Percentiles rank a stretch among this genome's conserved stretches.
phyloP scores from a whole-genome alignment of 2,888 invertebrate genomes.

The Phalera bucephala region DNA sequence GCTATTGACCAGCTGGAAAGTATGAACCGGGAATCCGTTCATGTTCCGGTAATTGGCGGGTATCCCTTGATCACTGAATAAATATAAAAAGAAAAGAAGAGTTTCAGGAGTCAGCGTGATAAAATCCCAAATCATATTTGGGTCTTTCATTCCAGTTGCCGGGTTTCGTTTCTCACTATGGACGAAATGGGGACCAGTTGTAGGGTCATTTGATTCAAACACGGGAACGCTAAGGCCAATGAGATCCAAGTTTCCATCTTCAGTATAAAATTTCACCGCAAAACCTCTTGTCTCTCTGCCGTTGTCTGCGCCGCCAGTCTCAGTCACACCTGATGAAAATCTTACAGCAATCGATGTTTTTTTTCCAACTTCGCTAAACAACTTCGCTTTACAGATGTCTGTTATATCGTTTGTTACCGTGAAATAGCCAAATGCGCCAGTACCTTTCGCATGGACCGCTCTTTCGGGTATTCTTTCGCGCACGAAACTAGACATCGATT shows the following conservation, averaged over 20 bases:
- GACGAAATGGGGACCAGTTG: constrained; percentile 95
- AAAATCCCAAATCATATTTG: constrained; percentile 97
- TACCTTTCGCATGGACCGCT: constrained; percentile 96
- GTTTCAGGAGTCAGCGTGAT: constrained; percentile 91
- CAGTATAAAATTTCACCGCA: constrained; percentile 95
- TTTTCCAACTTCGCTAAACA: constrained; percentile 90
- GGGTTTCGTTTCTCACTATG: constrained; percentile 97
- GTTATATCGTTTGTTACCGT: constrained; percentile 92
- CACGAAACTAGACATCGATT: constrained; percentile 89
- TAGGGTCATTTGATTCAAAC: constrained; percentile 93
- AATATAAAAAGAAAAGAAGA: constrained; percentile 92
- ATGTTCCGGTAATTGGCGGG: constrained; percentile 86
- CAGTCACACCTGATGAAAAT: constrained; percentile 92
- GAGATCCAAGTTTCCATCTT: constrained; percentile 94
- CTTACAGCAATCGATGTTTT: constrained; percentile 89
- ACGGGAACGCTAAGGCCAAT: constrained; percentile 95
- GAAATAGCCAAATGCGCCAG: constrained; percentile 93
- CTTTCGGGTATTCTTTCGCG: constrained; percentile 95
- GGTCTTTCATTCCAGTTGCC: constrained; percentile 91
- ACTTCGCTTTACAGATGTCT: constrained; percentile 89
- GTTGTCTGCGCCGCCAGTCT: constrained; percentile 93
- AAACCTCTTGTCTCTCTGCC: constrained; percentile 94
- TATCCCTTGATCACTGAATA: constrained; percentile 75
- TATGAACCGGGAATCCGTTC: constrained; percentile 96
- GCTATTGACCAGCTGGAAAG: constrained; percentile 92